Base-by-base conservation (phyloP, 2,113 vertebrate species). In the Chrysochloris asiatica region DNA sequence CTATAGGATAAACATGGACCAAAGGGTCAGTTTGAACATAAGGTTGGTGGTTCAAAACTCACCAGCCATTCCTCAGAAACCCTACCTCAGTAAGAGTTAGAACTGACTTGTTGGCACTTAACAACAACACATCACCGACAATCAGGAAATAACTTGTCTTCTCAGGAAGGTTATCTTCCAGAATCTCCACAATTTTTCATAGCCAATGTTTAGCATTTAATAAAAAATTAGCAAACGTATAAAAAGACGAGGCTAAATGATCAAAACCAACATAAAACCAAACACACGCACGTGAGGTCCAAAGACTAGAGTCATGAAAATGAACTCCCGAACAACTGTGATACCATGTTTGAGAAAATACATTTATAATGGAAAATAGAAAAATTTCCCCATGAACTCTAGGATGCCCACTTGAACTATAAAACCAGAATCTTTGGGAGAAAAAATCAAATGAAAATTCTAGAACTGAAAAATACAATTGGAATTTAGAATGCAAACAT, bases 191-290 rank as follows among this genome's bases (percentile, higher is more conserved):
- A 59, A 10, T 80, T 81, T 86, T 85, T 86, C 38, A 78, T 33
- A 50, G 0, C 30, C 19, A 65, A 38, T 30, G 47, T n/a, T 84
- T 43, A 65, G 21, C 73, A 56, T 56, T 36, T 84, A 17, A 83
- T 75, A 30, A 56, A 80, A 93, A 86, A 80, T 21, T 14, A 83
- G 12, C 38, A 93, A 50, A 36, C 43, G 48, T 33, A 28, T 41
- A 88, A 90, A n/a, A 33, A 92, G 36, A 77, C 1, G 72, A 80
- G 43, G 75, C 13, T 22, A 86, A 90, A 86, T 52, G 22, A 77
- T 33, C 26, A 71, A 83, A 78, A 33, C 52, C 33, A 61, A 81
- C 63, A 85, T 28, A 81, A 43, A 59, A 78, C 24, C 1, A 83
- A 10, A 16, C 21, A 63, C 73, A 78, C 4, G 17, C 65, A 75